Conservation (phyloP, 2,888 invertebrate genomes). For the Herminia tarsipennalis region DNA sequence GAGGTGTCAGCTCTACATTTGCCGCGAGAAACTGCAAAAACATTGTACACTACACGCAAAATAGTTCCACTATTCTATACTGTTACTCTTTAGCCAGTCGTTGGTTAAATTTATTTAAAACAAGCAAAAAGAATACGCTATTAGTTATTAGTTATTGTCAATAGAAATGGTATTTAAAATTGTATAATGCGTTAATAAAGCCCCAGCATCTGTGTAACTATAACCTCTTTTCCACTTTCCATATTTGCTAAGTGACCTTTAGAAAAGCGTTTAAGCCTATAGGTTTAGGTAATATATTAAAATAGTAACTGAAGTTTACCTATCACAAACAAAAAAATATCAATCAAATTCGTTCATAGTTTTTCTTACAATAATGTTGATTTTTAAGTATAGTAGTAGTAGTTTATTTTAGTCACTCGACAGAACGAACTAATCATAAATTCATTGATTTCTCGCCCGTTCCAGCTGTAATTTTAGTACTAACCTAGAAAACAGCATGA, state of each 20-base stretch:
- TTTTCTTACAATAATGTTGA: too few species aligned
- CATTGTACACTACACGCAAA: slow-evolving; percentile 22
- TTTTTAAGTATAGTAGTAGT: too few species aligned
- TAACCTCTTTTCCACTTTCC: slow-evolving; percentile 32
- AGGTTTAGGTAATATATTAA: too few species aligned
- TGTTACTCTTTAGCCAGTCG: slow-evolving; percentile 19
- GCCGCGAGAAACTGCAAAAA: slow-evolving; percentile 20
- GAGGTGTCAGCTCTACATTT: slow-evolving; percentile 48
- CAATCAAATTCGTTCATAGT: too few species aligned
- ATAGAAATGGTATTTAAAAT: too few species aligned
- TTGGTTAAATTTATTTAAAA: not conserved
- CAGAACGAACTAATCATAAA: slow-evolving; percentile 2
- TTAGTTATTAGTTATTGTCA: too few species aligned
- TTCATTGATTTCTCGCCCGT: not conserved
- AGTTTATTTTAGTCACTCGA: too few species aligned
- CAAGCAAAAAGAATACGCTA: not conserved
- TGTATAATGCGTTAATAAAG: too few species aligned
- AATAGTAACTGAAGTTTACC: too few species aligned
- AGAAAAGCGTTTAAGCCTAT: too few species aligned
- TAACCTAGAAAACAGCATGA: slow-evolving; percentile 54
- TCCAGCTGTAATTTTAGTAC: slow-evolving; percentile 41
- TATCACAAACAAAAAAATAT: too few species aligned
- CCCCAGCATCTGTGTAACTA: too few species aligned
- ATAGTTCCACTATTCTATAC: slow-evolving; percentile 23
- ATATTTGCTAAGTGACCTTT: not conserved